A percentile compares a stretch with the other conserved stretches of the same genome.
Evolutionary conservation across 2,888 invertebrate genomes (phyloP).

Genomic region (Cephus runcator): DNA sequence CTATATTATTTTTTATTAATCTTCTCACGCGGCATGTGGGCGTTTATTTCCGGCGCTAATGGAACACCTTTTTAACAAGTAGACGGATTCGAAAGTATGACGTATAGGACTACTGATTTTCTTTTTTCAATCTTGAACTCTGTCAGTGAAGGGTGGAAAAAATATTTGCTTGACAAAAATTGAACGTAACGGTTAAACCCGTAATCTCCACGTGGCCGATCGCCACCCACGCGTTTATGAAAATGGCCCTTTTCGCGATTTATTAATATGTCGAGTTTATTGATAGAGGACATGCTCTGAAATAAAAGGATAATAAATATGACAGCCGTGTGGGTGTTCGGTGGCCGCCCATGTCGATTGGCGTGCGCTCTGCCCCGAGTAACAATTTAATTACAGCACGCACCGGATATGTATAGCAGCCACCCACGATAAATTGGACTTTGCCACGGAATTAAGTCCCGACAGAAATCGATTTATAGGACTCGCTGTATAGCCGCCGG

Average conservation of each 20-base stretch:
- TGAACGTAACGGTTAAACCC: background rate
- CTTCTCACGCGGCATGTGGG: background rate
- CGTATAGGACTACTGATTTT: background rate
- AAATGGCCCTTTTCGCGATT: conserved; percentile 25
- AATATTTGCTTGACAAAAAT: background rate
- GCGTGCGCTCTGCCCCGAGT: conserved; percentile 63
- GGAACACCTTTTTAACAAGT: background rate
- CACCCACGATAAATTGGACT: conserved; percentile 66
- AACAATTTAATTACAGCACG: conserved; percentile 65
- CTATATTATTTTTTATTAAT: background rate
- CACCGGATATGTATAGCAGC: conserved; percentile 60
- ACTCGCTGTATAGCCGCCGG: conserved; percentile 50
- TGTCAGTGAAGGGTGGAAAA: background rate
- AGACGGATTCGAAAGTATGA: background rate
- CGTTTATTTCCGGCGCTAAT: background rate
- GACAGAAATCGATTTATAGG: conserved; percentile 53
- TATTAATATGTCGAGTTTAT: conserved; percentile 52
- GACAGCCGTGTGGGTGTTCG: conserved; percentile 36
- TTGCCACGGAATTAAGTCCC: conserved; percentile 63
- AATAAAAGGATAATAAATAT: conserved; percentile 51
- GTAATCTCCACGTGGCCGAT: background rate
- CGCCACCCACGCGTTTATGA: background rate
- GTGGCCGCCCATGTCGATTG: conserved; percentile 64
- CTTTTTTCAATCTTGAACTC: background rate
- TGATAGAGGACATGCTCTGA: conserved; percentile 54